Evolutionary conservation across 35 echinoderm and acorn worm genomes (phyloP), one percentile per base, ranked within the genome.

Genomic region (Diadema setosum): DNA sequence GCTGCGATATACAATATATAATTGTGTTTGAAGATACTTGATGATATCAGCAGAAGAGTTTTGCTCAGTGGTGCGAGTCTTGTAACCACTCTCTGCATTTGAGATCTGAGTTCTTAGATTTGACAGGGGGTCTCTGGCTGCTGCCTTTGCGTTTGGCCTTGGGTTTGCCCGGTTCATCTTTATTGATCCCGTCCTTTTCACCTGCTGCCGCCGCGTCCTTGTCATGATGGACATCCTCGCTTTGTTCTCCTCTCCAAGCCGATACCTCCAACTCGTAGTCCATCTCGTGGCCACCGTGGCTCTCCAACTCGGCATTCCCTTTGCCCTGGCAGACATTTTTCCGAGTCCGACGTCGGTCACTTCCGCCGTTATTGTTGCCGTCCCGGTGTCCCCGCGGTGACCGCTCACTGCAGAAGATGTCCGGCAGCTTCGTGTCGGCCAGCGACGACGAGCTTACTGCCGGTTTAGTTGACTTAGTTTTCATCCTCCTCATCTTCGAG

Each of bases 231-330:
- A n/a, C 24, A 26, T n/a, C 73, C 14, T 44, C 27, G 8, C 24
- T 44, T 18, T 26, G 12, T 35, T 1, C 35, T 42, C 73, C 73
- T 78, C 73, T 78, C 73, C 73, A 78, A 6, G 73, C 34, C 73
- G 73, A 78, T n/a, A 78, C 73, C 21, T 78, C 73, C 39, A 78
- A 78, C 44, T 78, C 73, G 30, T 78, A 78, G 24, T 78, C 73
- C 73, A 78, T 78, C 36, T 44, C 9, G n/a, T 44, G 40, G 15
- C 73, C 73, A 11, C 48, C 48, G 9, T 41, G 35, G 11, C 37
- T 44, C 25, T 26, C 29, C 35, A 21, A 44, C 35, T 78, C 73
- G 34, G 73, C 40, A 7, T 41, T 44, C 7, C 21, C 21, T 18
- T 36, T 42, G 37, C 35, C n/a, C 21, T 78, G 27, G 1, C 2